Base-by-base conservation (phyloP, 2,797 vertebrate species). In the Leptodactylus fallax region DNA sequence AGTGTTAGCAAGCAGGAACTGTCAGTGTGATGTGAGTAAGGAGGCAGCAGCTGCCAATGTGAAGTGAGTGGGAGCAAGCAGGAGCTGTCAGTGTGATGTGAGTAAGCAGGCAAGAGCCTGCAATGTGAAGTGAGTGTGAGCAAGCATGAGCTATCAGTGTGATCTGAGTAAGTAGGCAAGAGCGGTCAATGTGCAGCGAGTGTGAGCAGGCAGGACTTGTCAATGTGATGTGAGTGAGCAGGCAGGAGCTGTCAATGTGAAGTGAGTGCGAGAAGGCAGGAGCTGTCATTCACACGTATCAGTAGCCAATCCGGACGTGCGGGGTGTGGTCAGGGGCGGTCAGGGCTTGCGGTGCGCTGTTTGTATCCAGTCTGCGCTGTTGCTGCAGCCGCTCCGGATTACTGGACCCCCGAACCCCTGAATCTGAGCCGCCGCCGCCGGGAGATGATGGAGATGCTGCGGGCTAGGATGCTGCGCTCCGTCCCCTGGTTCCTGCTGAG, bases 401-500 rank as follows among this genome's bases (percentile, higher is more conserved):
- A 88, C 21, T 63, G 47, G 61, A 53, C 17, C 60, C 74, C 63
- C 11, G 74, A 45, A 72, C 65, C 80, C 53, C 65, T 7, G 87
- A 77, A 2, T 36, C 45, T 76, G 55, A 61, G 6, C 17, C 25
- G 83, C 58, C 67, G 5, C 58, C 79, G 13, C 21, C 45, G 17
- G 71, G 56, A 74, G 71, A 51, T 23, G 72, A 78, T 83, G 86
- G 86, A 87, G 47, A 53, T 65, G 51, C 81, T 61, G 79, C 83
- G 69, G 82, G 78, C 77, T 16, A 85, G 83, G 83, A 85, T 88
- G 83, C 77, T 88, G 77, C 83, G 74, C 83, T 85, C 87, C 1
- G 67, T 81, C 4, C 78, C 87, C 67, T 85, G 87, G 65, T 58
- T 88, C 74, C 55, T 88, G 45, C 47, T 88, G 14, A 81, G 87